phyloP scores from a whole-genome alignment of 1,140 invertebrate genomes.

The Papilio xuthus region DNA sequence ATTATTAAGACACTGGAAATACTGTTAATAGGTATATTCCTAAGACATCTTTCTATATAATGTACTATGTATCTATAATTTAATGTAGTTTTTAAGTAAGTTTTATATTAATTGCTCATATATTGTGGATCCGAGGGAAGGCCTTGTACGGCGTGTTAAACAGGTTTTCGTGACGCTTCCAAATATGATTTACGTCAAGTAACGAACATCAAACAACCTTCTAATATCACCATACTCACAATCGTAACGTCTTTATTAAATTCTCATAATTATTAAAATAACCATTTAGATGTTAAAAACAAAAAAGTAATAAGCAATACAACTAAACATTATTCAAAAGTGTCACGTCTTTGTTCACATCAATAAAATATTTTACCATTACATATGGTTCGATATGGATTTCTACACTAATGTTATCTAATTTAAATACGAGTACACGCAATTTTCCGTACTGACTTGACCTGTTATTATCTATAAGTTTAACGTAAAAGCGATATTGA shows the following conservation, averaged over 20 bases:
- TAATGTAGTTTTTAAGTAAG: background rate
- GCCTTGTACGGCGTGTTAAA: constrained; percentile 12
- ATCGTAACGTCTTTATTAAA: background rate
- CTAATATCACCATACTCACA: background rate
- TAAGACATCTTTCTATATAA: background rate
- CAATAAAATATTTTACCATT: background rate
- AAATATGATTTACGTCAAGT: background rate
- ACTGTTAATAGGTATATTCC: too few relatives aligned
- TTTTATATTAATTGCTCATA: background rate
- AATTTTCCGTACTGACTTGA: constrained; percentile 45
- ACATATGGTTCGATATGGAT: background rate
- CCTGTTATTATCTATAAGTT: constrained; percentile 39
- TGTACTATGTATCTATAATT: background rate
- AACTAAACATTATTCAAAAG: background rate
- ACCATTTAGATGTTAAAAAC: too few relatives aligned
- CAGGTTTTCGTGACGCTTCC: constrained; percentile 1
- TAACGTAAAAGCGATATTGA: constrained; percentile 25
- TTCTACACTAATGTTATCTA: constrained; percentile 12
- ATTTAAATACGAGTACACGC: constrained; percentile 30
- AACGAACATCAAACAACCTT: constrained; percentile 1
- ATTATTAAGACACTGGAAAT: too few relatives aligned
- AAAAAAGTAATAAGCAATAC: too few relatives aligned
- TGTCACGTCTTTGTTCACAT: background rate
- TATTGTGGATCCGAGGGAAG: background rate
- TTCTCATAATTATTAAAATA: background rate